Evolutionary conservation across 1,140 invertebrate genomes (phyloP).

Genomic region (Parasteatoda tepidariorum): DNA sequence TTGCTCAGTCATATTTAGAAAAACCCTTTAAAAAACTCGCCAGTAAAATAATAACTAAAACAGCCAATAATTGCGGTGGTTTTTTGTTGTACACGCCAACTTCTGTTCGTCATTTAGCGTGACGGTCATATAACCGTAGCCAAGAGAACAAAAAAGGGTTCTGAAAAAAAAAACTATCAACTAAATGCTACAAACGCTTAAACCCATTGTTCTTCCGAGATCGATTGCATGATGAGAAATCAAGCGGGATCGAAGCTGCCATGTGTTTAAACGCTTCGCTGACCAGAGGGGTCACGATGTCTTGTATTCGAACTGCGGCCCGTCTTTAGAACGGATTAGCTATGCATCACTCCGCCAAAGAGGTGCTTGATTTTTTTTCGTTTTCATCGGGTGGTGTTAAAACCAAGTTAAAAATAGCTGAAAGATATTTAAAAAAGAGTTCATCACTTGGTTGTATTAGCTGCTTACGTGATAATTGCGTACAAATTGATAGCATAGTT

Average conservation of each 20-base stretch:
- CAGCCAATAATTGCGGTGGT: too few species aligned
- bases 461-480: too few species aligned
- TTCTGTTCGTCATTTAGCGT: neutral
- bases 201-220: neutral
- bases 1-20: too few species aligned
- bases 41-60: too few species aligned
- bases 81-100: too few species aligned
- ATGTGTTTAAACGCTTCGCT: neutral
- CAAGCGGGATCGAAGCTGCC: neutral
- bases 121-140: neutral
- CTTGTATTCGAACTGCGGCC: neutral
- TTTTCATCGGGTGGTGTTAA: neutral
- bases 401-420: neutral
- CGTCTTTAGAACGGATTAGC: neutral
- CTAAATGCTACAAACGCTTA: neutral
- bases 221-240: neutral
- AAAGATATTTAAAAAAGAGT: too few species aligned
- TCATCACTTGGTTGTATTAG: too few species aligned
- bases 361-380: neutral
- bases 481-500: too few species aligned
- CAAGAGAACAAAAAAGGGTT: neutral
- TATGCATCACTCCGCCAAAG: neutral
- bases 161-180: neutral
- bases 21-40: too few species aligned
- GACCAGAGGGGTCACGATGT: neutral